Evolutionary conservation across 2,113 vertebrate species (phyloP).

Genomic region (Dicaeum eximium): DNA sequence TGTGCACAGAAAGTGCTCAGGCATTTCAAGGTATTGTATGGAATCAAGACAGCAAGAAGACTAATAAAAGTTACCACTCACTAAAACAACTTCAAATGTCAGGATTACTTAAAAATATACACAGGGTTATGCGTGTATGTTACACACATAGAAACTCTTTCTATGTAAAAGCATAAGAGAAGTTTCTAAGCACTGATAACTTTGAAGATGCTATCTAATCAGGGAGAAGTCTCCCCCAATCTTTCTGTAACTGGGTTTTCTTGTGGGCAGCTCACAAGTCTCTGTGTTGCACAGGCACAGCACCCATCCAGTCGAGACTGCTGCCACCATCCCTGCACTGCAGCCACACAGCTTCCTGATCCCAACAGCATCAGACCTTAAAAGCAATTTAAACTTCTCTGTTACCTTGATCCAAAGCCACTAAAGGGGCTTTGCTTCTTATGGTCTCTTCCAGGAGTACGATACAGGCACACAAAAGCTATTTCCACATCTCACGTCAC

Average conservation of each 20-base stretch:
- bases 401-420: background rate
- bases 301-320: rapidly evolving
- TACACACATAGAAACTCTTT: background rate
- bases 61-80: background rate
- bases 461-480: background rate
- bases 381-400: background rate
- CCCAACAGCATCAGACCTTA: background rate
- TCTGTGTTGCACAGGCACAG: background rate
- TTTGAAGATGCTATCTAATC: background rate
- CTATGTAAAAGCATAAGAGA: background rate
- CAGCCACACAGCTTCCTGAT: rapidly evolving
- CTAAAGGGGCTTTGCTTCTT: background rate
- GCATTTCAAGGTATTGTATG: background rate
- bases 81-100: background rate
- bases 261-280: background rate
- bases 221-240: background rate
- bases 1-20: background rate
- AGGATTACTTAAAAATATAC: background rate
- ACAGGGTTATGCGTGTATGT: background rate
- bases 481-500: background rate
- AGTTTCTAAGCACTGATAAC: background rate
- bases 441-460: background rate
- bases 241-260: background rate
- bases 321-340: background rate
- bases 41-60: background rate